Evolutionary conservation across 1,140 invertebrate genomes (phyloP), one percentile per base, ranked within the genome.

Genomic region (Caenorhabditis inopinata): DNA sequence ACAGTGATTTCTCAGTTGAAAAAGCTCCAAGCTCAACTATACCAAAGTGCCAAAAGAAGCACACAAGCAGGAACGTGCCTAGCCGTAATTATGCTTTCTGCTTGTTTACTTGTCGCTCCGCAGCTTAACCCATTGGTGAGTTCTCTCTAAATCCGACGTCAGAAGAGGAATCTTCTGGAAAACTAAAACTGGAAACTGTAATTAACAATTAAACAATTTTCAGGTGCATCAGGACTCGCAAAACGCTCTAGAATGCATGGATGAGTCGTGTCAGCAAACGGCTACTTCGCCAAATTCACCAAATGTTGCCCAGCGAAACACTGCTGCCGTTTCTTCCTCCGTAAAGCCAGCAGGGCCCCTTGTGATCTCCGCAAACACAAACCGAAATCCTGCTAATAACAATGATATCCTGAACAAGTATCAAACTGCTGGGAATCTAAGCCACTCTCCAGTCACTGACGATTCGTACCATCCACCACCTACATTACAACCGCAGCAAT

Each of bases 1-100:
- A 23, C 82, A 18, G 76, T 87, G 9, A 42, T 53, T 11, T 45
- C 79, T 3, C 87, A 87, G 46, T 74, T 87, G 32, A 62, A 85
- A 25, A 88, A 87, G 38, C 68, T 87, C 11, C 86, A 87, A 77
- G 83, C 84, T 5, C 18, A 84, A 82, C 25, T 75, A 5, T 74
- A 46, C 2, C 77, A 79, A 45, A 74, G 78, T n/a, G 38, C 86
- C 11, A 88, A 86, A 23, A 27, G 84, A 14, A 83, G 76, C 18
- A 80, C 85, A 23, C 86, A 87, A 80, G 85, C 87, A 2, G 86
- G 86, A 16, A 87, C 87, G 11, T 87, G 86, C 74, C 76, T 87
- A 7, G 86, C 86, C 18, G 86, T 87, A 1, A 74, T 87, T 25
- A 74, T 87, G 25, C 84, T 87, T 5, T 87, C 86, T 35, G 85